Percentiles rank a stretch among this genome's conserved stretches.
phyloP scores from a whole-genome alignment of 2,888 invertebrate genomes.

The Agrypnus murinus region DNA sequence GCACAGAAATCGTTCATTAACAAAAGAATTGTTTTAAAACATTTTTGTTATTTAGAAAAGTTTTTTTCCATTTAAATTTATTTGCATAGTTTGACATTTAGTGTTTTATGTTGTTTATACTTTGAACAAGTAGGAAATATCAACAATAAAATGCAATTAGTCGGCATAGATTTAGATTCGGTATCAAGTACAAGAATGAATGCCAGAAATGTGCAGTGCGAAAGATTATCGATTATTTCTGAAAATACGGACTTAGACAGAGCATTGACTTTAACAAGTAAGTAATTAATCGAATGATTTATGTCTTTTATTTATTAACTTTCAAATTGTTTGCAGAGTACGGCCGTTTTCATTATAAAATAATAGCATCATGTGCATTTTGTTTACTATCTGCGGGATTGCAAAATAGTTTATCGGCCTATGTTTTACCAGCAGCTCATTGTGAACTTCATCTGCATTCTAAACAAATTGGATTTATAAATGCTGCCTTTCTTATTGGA shows the following conservation, averaged over 20 bases:
- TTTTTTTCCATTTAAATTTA: not conserved
- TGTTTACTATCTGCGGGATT: conserved; percentile 78
- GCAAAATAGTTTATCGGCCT: conserved; percentile 81
- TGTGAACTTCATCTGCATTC: conserved; percentile 81
- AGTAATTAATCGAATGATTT: not conserved
- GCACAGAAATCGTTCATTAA: conserved; percentile 14
- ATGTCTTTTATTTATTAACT: not conserved
- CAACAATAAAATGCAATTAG: conserved; percentile 2
- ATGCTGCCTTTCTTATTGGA: conserved; percentile 83
- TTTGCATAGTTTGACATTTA: not conserved
- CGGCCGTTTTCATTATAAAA: conserved; percentile 80
- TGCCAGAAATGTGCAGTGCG: not conserved
- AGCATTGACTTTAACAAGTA: conserved; percentile 14
- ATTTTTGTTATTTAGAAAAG: not conserved
- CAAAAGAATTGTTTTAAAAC: conserved; percentile 23
- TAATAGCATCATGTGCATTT: conserved; percentile 78
- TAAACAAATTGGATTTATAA: conserved; percentile 80
- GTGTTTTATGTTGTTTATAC: conserved; percentile 15
- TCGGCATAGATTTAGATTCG: not conserved
- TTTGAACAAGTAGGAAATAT: conserved; percentile 5
- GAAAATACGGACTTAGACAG: conserved; percentile 27
- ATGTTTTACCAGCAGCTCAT: conserved; percentile 82
- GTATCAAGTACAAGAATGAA: conserved; percentile 8
- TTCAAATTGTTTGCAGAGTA: conserved; percentile 75
- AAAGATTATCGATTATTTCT: not conserved